A percentile compares a stretch with the other conserved stretches of the same genome.
Conservation (phyloP, 2,888 invertebrate genomes). For the Deroplatys truncata region DNA sequence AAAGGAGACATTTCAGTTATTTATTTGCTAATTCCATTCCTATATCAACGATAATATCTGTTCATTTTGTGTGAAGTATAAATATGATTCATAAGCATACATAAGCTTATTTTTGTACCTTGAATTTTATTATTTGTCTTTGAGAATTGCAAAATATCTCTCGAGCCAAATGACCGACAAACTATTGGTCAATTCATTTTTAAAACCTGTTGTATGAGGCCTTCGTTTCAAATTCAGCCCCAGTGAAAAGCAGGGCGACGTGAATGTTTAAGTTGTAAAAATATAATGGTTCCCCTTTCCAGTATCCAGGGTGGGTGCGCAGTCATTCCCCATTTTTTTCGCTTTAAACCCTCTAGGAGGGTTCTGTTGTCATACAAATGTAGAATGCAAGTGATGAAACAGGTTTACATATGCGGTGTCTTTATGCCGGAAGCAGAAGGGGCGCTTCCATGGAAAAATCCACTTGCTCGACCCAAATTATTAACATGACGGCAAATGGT, state of each 20-base stretch:
- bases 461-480: background rate
- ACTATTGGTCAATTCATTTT: background rate
- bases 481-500: background rate
- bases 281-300: background rate
- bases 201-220: background rate
- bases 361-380: background rate
- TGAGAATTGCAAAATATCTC: no score
- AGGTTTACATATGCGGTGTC: background rate
- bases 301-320: background rate
- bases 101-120: no score
- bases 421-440: background rate
- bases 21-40: no score
- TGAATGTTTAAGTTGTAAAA: slow-evolving; percentile 23
- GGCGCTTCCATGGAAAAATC: background rate
- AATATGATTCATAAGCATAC: no score
- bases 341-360: background rate
- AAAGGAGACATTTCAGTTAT: no score
- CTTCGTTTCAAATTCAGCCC: slow-evolving; percentile 24
- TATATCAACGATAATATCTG: no score
- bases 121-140: no score
- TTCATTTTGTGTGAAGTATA: no score
- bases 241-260: slow-evolving; percentile 20
- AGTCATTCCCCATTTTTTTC: background rate
- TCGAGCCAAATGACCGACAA: no score
- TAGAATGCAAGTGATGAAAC: background rate